A percentile compares a stretch with the other conserved stretches of the same genome.
Evolutionary conservation across 2,888 invertebrate species (phyloP).

Genomic region (Leptura quadrifasciata): DNA sequence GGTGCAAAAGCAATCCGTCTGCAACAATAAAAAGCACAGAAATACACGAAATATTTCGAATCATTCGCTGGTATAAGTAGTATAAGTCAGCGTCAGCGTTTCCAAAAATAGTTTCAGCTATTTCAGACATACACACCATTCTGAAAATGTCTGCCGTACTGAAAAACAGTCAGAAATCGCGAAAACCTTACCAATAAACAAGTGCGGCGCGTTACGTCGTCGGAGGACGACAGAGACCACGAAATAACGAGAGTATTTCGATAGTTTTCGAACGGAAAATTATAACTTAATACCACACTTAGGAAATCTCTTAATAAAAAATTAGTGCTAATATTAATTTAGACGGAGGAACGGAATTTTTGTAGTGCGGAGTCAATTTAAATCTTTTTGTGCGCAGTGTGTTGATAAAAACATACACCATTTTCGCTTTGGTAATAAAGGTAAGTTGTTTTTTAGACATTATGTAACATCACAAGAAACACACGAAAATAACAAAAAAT

Average conservation of each 20-base stretch:
- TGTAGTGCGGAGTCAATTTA: slow-evolving; percentile 10
- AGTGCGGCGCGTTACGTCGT: background rate
- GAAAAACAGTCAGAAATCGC: slow-evolving; percentile 57
- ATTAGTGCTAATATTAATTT: background rate
- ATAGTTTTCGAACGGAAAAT: slow-evolving; percentile 16
- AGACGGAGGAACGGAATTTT: background rate
- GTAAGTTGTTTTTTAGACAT: slow-evolving; percentile 14
- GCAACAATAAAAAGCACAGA: slow-evolving; percentile 24
- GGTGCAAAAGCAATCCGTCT: slow-evolving; percentile 16
- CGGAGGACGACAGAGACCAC: background rate
- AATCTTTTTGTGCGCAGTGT: slow-evolving; percentile 20
- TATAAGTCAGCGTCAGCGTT: slow-evolving; percentile 52
- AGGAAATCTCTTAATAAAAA: background rate
- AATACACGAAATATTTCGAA: slow-evolving; percentile 57
- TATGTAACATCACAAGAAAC: slow-evolving; percentile 13
- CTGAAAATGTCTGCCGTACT: slow-evolving; percentile 60
- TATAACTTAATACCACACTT: background rate
- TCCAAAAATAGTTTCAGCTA: slow-evolving; percentile 64
- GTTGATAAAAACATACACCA: background rate
- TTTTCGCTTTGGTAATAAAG: background rate
- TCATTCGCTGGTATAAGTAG: slow-evolving; percentile 51
- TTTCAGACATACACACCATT: slow-evolving; percentile 62
- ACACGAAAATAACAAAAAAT: slow-evolving; percentile 18
- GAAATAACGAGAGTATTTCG: slow-evolving; percentile 25
- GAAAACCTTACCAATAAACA: slow-evolving; percentile 45